phyloP scores from a whole-genome alignment of 2,888 invertebrate species.

The Pandemis heparana region DNA sequence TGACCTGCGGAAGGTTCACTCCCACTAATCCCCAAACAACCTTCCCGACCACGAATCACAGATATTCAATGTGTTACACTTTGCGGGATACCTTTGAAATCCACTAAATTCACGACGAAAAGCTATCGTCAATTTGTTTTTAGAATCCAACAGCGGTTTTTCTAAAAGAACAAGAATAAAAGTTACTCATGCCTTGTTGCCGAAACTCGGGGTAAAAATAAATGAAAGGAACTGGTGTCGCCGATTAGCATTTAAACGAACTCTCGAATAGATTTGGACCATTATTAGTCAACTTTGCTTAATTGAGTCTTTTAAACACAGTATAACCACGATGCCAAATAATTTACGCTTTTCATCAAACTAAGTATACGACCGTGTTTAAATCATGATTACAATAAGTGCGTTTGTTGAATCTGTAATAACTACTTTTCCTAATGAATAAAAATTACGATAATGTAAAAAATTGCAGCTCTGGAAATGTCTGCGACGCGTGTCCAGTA shows the following conservation, averaged over 20 bases:
- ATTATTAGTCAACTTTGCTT: not conserved
- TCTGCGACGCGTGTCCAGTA: conserved; percentile 61
- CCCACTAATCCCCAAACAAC: conserved; percentile 70
- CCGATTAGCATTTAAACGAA: conserved; percentile 35
- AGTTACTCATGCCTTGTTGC: conserved; percentile 22
- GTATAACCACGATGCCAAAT: not conserved
- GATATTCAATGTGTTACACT: conserved; percentile 58
- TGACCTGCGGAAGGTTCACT: conserved; percentile 71
- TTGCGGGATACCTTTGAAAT: conserved; percentile 40
- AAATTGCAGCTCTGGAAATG: conserved; percentile 69
- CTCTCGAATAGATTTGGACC: conserved; percentile 18
- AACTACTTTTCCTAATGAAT: not conserved
- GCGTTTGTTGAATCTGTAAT: not conserved
- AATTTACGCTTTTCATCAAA: not conserved
- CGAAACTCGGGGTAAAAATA: conserved; percentile 32
- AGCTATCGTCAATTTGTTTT: conserved; percentile 4
- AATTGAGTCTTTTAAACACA: not conserved
- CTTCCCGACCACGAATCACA: conserved; percentile 71
- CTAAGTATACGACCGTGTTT: not conserved
- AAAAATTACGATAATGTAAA: conserved; percentile 48
- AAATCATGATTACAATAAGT: not conserved
- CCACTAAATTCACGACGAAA: conserved; percentile 17
- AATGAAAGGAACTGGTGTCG: conserved; percentile 34
- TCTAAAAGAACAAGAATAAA: conserved; percentile 25
- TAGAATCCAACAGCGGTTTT: conserved; percentile 4